Percentiles rank a stretch among this genome's conserved stretches.
These are phyloP conservation scores for Chrysaora quinquecirrha DNA, from an alignment of 30 jellyfish, hydroid and myxozoan genomes.

Conservation along the genomic window DNA sequence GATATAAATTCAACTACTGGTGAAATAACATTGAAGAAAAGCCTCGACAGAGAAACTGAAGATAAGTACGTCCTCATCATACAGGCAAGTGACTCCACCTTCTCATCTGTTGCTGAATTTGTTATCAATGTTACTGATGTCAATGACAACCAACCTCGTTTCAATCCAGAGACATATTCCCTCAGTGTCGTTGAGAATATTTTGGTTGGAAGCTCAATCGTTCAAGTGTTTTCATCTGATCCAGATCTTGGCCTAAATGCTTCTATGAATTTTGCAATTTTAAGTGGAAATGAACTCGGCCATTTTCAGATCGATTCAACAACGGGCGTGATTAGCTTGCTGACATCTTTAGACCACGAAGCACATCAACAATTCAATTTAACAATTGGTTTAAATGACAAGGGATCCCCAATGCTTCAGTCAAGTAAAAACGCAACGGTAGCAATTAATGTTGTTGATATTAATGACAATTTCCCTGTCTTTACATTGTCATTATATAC, in stretches of 20 bases:
- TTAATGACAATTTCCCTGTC: constrained; percentile 85
- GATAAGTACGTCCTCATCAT: constrained; percentile 81
- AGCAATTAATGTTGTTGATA: constrained; percentile 63
- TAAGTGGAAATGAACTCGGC: constrained; percentile 53
- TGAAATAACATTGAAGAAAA: constrained; percentile 34
- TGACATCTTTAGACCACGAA: constrained; percentile 68
- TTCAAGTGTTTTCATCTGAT: constrained; percentile 81
- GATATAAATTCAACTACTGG: constrained; percentile 82
- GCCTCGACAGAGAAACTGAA: constrained; percentile 82
- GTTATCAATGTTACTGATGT: constrained; percentile 89
- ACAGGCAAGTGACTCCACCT: constrained; percentile 66
- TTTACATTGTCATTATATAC: constrained; percentile 68
- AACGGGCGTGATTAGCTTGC: constrained; percentile 71
- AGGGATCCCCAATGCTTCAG: constrained; percentile 70
- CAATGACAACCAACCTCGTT: constrained; percentile 85
- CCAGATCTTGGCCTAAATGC: constrained; percentile 83
- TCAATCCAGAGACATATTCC: constrained; percentile 61
- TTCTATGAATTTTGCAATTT: constrained; percentile 42
- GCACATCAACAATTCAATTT: constrained; percentile 43
- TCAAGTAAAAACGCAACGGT: constrained; percentile 63
- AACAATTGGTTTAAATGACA: constrained; percentile 62
- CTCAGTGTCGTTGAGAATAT: constrained; percentile 78
- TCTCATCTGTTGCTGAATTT: constrained; percentile 75
- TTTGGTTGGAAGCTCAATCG: constrained; percentile 58
- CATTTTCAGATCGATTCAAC: constrained; percentile 54